Percentiles rank a stretch among this genome's conserved stretches.
Conservation (phyloP, 2,113 vertebrate species). For the Cyanoramphus novaezelandiae region DNA sequence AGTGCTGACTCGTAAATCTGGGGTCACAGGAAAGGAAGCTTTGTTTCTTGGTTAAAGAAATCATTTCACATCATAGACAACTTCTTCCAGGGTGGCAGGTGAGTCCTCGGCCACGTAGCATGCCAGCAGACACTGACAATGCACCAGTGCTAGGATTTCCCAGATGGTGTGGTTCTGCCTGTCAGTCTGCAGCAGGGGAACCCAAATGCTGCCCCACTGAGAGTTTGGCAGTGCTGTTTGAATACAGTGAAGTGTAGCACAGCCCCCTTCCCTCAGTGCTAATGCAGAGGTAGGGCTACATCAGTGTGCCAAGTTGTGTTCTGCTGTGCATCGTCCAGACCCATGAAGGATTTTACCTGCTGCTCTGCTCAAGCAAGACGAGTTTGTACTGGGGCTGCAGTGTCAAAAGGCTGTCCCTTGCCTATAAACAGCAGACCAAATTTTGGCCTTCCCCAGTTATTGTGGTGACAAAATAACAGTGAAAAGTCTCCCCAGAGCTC, state of each 20-base stretch:
- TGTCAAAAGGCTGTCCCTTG: neutral
- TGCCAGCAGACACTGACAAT: accelerated
- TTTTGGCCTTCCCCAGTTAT: neutral
- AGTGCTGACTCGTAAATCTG: constrained; percentile 73
- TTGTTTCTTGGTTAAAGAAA: constrained; percentile 73
- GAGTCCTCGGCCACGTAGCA: neutral
- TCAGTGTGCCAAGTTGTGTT: neutral
- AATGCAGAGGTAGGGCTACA: neutral
- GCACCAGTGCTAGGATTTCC: accelerated
- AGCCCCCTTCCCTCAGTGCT: neutral
- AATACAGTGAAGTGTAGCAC: neutral
- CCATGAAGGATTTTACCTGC: neutral
- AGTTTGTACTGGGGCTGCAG: neutral
- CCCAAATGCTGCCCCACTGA: neutral
- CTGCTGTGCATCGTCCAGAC: neutral
- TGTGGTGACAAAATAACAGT: neutral
- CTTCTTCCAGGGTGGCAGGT: neutral
- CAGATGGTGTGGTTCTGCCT: neutral
- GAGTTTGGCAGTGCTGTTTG: accelerated
- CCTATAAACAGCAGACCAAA: neutral
- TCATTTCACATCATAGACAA: neutral
- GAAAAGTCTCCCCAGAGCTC: neutral
- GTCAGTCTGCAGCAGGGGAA: neutral
- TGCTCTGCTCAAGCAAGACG: neutral
- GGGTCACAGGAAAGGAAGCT: constrained; percentile 74